These are phyloP conservation scores for Redunca redunca DNA, from an alignment of 2,113 vertebrate genomes.

Conservation along the genomic window DNA sequence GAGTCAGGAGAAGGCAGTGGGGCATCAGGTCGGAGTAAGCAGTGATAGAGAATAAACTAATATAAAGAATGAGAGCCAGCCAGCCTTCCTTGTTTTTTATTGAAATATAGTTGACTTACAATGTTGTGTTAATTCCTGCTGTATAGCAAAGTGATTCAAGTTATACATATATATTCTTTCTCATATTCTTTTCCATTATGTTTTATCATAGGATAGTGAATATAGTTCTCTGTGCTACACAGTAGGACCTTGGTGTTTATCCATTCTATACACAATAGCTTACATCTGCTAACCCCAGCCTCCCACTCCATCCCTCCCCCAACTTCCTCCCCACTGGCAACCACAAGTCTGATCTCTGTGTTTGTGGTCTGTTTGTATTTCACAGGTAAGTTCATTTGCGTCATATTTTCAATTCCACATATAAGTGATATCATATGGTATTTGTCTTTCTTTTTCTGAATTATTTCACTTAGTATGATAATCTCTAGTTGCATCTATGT, in stretches of 20 bases:
- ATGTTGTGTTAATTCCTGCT: neutral
- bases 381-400: neutral
- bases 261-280: neutral
- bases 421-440: neutral
- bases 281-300: neutral
- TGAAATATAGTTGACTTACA: neutral
- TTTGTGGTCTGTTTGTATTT: neutral
- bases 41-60: neutral
- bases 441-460: neutral
- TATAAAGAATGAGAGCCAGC: neutral
- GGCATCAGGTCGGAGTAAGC: neutral
- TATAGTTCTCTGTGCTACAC: neutral
- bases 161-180: neutral
- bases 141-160: neutral
- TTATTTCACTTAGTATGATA: neutral
- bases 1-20: neutral
- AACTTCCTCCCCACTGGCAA: neutral
- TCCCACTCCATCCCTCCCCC: neutral
- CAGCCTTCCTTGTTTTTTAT: neutral
- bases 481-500: neutral
- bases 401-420: neutral
- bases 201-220: neutral
- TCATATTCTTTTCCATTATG: neutral
- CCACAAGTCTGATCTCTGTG: neutral
- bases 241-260: neutral